phyloP scores from a whole-genome alignment of 2,888 invertebrate species.

The Agelastica alni region DNA sequence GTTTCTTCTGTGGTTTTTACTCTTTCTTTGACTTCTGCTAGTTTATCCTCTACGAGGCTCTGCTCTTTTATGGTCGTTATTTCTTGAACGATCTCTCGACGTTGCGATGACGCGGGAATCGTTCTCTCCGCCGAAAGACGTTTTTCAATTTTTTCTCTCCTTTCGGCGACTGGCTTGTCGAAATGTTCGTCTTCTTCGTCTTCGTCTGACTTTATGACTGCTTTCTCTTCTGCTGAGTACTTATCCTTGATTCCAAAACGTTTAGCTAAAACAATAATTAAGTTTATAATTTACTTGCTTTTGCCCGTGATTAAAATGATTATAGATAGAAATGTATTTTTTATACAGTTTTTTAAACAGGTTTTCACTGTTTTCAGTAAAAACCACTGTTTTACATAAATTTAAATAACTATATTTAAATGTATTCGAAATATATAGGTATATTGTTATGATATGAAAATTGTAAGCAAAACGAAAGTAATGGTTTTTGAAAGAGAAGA shows the following conservation, averaged over 20 bases:
- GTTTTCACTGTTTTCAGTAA: no score
- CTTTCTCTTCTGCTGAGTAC: conserved; percentile 79
- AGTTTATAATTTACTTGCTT: no score
- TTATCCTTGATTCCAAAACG: conserved; percentile 60
- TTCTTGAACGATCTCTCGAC: conserved; percentile 74
- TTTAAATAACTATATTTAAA: no score
- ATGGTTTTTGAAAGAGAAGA: no score
- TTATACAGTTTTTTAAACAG: no score
- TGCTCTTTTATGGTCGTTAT: conserved; percentile 63
- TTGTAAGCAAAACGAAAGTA: no score
- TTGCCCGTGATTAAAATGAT: no score
- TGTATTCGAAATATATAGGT: no score
- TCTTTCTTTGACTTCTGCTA: conserved; percentile 63
- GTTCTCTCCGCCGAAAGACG: conserved; percentile 70
- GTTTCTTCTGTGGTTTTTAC: conserved; percentile 49
- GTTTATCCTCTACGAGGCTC: conserved; percentile 61
- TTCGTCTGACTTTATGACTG: conserved; percentile 63
- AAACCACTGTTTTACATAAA: no score
- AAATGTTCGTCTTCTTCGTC: conserved; percentile 68
- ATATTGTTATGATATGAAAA: no score
- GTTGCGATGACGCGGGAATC: conserved; percentile 73
- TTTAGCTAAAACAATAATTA: conserved; percentile 19
- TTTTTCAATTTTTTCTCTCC: conserved; percentile 76
- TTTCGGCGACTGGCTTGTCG: conserved; percentile 75
- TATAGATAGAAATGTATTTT: no score